Conservation (phyloP, 2,797 vertebrate species). For the Acipenser transmontanus region DNA sequence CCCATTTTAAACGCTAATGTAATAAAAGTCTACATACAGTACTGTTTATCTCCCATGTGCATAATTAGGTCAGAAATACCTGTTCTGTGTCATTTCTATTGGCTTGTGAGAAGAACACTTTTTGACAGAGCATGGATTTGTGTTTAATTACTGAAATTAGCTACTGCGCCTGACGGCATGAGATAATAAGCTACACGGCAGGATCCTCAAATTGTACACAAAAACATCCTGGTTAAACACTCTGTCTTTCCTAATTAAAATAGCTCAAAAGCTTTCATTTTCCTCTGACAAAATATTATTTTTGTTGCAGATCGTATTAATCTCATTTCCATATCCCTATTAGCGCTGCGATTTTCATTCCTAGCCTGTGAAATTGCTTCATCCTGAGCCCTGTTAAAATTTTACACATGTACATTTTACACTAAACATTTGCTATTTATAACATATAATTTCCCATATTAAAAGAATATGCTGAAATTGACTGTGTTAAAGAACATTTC, state of each 20-base stretch:
- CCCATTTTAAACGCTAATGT: no score
- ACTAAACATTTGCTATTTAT: no score
- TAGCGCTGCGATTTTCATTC: neutral
- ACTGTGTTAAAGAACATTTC: no score
- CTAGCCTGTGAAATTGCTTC: neutral
- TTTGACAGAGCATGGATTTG: neutral
- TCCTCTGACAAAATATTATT: slow-evolving; percentile 1
- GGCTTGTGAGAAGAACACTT: no score
- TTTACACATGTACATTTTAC: neutral
- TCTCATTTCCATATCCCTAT: neutral
- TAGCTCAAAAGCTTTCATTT: neutral
- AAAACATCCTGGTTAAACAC: neutral
- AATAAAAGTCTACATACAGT: no score
- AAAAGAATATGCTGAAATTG: no score
- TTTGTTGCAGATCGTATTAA: neutral
- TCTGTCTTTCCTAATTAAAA: neutral
- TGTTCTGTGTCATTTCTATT: no score
- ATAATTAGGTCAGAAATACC: no score
- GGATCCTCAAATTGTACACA: neutral
- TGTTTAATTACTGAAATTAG: slow-evolving; percentile 1
- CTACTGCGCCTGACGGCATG: neutral
- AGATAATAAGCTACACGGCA: neutral
- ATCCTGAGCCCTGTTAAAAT: neutral
- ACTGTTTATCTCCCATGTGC: no score
- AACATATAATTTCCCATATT: no score